phyloP scores from a whole-genome alignment of 2,797 vertebrate species.

The Gadopsis marmoratus region DNA sequence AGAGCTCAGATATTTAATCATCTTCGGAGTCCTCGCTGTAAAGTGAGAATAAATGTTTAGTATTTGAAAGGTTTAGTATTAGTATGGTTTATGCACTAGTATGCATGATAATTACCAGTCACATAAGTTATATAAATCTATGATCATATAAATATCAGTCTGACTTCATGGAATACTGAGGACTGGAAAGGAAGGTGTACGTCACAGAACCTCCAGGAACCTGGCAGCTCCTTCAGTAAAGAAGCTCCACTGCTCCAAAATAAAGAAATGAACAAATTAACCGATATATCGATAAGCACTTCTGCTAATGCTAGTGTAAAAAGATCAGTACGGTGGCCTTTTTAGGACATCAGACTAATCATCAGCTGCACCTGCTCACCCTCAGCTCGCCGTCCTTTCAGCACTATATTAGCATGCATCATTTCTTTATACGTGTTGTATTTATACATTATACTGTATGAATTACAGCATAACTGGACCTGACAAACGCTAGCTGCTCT shows the following conservation, averaged over 20 bases:
- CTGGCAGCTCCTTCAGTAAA: not conserved
- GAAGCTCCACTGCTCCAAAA: not conserved
- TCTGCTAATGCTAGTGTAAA: not conserved
- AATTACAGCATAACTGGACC: not conserved
- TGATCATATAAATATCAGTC: not conserved
- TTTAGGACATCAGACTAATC: constrained; percentile 21
- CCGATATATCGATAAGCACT: not conserved
- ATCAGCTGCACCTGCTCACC: not conserved
- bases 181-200: not conserved
- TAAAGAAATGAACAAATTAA: not conserved
- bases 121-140: not conserved
- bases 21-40: too few species aligned
- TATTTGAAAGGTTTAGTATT: not conserved
- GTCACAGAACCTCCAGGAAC: not conserved
- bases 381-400: not conserved
- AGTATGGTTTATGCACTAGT: not conserved
- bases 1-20: too few species aligned
- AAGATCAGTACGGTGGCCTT: not conserved
- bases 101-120: not conserved
- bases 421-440: not conserved
- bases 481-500: not conserved
- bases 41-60: too few species aligned
- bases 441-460: not conserved
- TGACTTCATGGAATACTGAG: not conserved
- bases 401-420: not conserved